Evolutionary conservation across 2,113 vertebrate genomes (phyloP).

Genomic region (Lagopus leucura): DNA sequence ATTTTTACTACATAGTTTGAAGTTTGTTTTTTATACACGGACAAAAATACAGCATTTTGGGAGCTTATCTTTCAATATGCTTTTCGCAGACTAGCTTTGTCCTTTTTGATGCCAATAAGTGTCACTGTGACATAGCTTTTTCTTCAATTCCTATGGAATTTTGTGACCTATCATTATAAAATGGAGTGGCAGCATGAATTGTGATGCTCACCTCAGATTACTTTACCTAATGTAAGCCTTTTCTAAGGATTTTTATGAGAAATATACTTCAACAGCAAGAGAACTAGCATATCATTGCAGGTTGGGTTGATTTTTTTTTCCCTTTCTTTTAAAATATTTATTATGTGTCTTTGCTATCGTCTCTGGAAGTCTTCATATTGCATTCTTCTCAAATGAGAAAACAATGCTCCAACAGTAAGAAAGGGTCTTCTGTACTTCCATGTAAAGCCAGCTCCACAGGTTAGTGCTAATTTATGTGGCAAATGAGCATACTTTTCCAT

Average conservation of each 20-base stretch:
- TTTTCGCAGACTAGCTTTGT: neutral
- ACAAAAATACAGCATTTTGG: neutral
- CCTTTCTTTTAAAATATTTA: neutral
- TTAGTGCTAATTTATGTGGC: neutral
- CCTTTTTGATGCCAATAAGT: neutral
- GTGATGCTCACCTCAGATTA: neutral
- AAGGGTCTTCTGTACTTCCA: neutral
- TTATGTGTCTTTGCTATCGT: neutral
- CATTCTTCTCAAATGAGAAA: neutral
- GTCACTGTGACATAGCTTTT: neutral
- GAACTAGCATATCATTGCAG: neutral
- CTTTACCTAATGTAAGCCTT: neutral
- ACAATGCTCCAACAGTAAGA: neutral
- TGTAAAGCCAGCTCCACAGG: neutral
- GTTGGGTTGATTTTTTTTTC: neutral
- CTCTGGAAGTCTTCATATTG: neutral
- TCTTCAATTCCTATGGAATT: neutral
- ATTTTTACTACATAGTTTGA: neutral
- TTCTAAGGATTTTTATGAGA: neutral
- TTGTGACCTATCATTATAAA: neutral
- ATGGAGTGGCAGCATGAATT: slow-evolving; percentile 2
- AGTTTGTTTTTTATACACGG: neutral
- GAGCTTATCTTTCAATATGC: neutral
- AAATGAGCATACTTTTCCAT: neutral
- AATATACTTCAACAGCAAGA: neutral